phyloP scores from a whole-genome alignment of 2,888 invertebrate species.

The Hedya salicella region DNA sequence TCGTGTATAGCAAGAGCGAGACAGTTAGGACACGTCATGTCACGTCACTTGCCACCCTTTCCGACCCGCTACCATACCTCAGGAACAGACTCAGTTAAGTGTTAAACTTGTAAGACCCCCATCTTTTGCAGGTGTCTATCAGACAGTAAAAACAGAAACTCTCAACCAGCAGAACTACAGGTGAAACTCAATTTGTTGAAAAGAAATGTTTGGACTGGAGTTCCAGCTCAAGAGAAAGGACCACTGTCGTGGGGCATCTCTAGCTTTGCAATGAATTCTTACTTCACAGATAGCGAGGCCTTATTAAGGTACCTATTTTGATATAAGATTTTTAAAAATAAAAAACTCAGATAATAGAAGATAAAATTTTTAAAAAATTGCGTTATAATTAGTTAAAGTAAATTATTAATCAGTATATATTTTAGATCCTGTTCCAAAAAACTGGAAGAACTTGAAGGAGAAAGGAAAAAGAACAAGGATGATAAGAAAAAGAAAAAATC shows the following conservation, averaged over 20 bases:
- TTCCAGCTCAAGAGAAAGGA: constrained; percentile 77
- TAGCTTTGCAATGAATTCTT: constrained; percentile 82
- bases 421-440: constrained; percentile 88
- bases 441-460: constrained; percentile 80
- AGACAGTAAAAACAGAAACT: constrained; percentile 72
- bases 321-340: constrained; percentile 2
- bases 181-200: constrained; percentile 88
- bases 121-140: constrained; percentile 65
- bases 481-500: constrained; percentile 80
- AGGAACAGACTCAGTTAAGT: too few relatives aligned
- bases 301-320: constrained; percentile 81
- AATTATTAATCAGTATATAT: too few relatives aligned
- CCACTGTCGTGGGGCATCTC: constrained; percentile 89
- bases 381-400: too few relatives aligned
- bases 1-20: too few relatives aligned
- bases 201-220: constrained; percentile 91
- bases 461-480: constrained; percentile 70
- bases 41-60: too few relatives aligned
- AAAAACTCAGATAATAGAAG: too few relatives aligned
- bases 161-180: constrained; percentile 86
- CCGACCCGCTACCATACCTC: too few relatives aligned
- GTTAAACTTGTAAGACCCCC: background rate
- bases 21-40: too few relatives aligned
- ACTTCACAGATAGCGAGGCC: constrained; percentile 85
- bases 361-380: too few relatives aligned